Evolutionary conservation across 2,797 vertebrate species (phyloP).

Genomic region (Dallia pectoralis): DNA sequence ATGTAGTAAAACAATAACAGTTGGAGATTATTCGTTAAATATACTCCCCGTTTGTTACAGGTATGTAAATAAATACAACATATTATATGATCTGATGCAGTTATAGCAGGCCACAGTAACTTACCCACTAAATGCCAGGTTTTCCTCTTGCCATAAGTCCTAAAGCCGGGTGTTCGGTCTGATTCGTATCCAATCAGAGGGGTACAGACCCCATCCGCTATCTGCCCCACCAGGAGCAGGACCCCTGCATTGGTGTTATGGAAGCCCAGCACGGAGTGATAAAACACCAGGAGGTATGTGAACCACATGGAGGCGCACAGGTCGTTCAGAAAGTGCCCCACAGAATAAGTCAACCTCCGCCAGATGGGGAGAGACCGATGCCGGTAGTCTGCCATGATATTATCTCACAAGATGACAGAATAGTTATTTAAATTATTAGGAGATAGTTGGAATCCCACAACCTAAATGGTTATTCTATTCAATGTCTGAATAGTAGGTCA

Average conservation of each 20-base stretch:
- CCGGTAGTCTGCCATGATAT: conserved; percentile 53
- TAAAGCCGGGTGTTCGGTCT: conserved; percentile 76
- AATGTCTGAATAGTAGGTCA: too few species aligned
- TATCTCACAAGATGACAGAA: too few species aligned
- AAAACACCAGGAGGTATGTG: conserved; percentile 90
- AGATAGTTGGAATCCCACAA: background rate
- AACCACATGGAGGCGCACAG: conserved; percentile 95
- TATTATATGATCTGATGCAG: too few species aligned
- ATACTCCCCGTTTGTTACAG: too few species aligned
- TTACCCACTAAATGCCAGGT: conserved; percentile 90
- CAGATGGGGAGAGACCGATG: conserved; percentile 49
- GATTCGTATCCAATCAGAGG: conserved; percentile 89
- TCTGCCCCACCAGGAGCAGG: conserved; percentile 83
- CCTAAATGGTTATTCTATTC: too few species aligned
- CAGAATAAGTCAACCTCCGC: conserved; percentile 77
- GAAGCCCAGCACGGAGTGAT: conserved; percentile 75
- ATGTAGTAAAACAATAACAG: too few species aligned
- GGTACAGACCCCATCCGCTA: conserved; percentile 86
- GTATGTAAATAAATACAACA: too few species aligned
- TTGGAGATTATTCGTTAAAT: too few species aligned
- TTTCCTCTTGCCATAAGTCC: conserved; percentile 86
- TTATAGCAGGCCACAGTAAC: conserved; percentile 30
- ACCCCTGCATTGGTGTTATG: conserved; percentile 80
- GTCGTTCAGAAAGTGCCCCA: conserved; percentile 91
- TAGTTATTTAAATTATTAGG: background rate